These are phyloP conservation scores for Gymnogyps californianus DNA, from an alignment of 2,113 vertebrate genomes.

Conservation along the genomic window DNA sequence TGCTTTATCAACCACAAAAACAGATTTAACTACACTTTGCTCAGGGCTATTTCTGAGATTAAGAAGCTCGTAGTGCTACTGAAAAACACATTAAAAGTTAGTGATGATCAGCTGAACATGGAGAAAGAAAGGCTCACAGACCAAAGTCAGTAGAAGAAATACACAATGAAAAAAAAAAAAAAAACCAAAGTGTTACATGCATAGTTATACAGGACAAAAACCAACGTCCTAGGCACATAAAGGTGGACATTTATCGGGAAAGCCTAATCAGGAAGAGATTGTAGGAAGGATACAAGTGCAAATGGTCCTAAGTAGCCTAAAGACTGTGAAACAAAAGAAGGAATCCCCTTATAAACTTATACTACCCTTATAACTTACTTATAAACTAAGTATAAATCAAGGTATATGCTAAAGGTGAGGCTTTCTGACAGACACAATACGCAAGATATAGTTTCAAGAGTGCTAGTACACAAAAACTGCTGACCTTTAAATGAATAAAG, in stretches of 20 bases:
- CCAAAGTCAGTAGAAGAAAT: background rate
- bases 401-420: background rate
- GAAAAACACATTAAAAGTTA: background rate
- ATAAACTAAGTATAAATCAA: background rate
- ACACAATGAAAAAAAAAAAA: background rate
- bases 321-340: background rate
- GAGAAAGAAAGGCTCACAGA: background rate
- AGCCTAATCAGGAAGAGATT: background rate
- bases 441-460: background rate
- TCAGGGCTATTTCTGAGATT: background rate
- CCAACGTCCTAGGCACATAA: fast-evolving
- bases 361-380: background rate
- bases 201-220: background rate
- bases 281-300: background rate
- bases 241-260: background rate
- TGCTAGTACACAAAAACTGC: background rate
- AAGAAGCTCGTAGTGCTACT: background rate
- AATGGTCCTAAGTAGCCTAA: background rate
- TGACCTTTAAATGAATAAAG: background rate
- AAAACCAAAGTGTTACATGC: background rate
- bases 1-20: conserved; percentile 3
- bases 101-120: background rate
- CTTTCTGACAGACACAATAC: background rate
- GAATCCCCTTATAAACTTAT: background rate
- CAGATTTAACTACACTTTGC: conserved; percentile 19